These are phyloP conservation scores for Zaprionus gabonicus DNA, from an alignment of 1,140 invertebrate species.

Conservation along the genomic window DNA sequence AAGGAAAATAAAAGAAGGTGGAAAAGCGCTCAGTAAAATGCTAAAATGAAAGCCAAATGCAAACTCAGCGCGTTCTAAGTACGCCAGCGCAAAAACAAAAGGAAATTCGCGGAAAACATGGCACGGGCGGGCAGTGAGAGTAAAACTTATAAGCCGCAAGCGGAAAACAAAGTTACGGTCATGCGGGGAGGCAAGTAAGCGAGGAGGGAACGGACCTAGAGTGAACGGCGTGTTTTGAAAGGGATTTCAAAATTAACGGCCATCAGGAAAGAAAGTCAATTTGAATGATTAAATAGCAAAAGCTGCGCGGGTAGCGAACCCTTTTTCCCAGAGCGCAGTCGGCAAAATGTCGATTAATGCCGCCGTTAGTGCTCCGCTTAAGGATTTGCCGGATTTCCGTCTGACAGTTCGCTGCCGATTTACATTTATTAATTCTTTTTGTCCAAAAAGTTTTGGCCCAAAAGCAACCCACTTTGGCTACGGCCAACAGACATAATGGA, in stretches of 20 bases:
- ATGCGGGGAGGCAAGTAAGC: constrained; percentile 14
- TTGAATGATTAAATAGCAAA: constrained; percentile 79
- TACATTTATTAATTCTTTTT: constrained; percentile 69
- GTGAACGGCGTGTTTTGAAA: constrained; percentile 54
- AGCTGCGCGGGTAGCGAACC: constrained; percentile 62
- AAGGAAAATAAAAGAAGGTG: constrained; percentile 16
- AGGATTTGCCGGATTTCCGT: constrained; percentile 45
- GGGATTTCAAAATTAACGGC: constrained; percentile 78
- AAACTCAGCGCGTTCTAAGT: constrained; percentile 77
- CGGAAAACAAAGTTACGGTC: constrained; percentile 69
- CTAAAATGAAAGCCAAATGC: constrained; percentile 77
- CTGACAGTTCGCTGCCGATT: constrained; percentile 60
- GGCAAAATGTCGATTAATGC: constrained; percentile 65
- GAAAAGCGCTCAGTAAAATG: constrained; percentile 60
- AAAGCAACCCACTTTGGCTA: constrained; percentile 7
- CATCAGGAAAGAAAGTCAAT: constrained; percentile 74
- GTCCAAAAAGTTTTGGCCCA: constrained; percentile 41
- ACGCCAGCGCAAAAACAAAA: constrained; percentile 41
- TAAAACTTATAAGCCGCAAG: constrained; percentile 75
- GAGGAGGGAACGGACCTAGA: background rate
- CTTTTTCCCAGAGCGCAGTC: constrained; percentile 4
- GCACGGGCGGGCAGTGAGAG: constrained; percentile 45
- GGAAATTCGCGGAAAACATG: constrained; percentile 32
- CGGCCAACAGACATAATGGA: constrained; percentile 39
- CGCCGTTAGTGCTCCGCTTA: constrained; percentile 64